Evolutionary conservation across 2,888 invertebrate genomes (phyloP), one percentile per base, ranked within the genome.

Genomic region (Sussaba pulchella): DNA sequence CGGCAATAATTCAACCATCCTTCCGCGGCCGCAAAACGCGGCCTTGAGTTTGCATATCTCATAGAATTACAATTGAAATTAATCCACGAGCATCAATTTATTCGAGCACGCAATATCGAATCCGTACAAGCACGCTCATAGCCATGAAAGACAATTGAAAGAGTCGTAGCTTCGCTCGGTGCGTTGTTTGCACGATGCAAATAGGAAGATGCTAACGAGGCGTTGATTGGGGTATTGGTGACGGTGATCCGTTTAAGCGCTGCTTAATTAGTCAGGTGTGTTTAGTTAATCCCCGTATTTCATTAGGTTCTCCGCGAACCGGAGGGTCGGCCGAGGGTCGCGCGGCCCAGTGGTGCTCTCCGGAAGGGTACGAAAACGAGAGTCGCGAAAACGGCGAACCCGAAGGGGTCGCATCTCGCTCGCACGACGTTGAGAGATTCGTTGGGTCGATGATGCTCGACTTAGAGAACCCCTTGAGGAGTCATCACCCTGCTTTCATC

Each of bases 231-330:
- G 87, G 89, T 90, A 90, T 90, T 89, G 88, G 90, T 89, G 88
- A 88, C 88, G 87, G 86, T 90, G 86, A 90, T 90, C 88, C 86
- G 86, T 87, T 90, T 90, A 89, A 88, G 83, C 83, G 81, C 87
- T 88, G 88, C 89, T 89, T 89, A 89, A 90, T 90, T 90, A 90
- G 88, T 88, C 88, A 89, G 89, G 89, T 90, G 87, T 89, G 87
- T 88, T 88, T 86, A 87, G 87, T 87, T 89, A 89, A 89, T 89
- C 88, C 88, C 87, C 76, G 88, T 88, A 89, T 89, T 89, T 87
- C 89, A 88, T 89, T 89, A 88, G 86, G 78, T 82, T 75, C 82
- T 72, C 57, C 14, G 6, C 79, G 83, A 57, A 50, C 59, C 63
- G 72, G 67, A 43, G 73, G 21, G 63, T 74, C 43, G 1, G 69